phyloP scores from a whole-genome alignment of 2,888 invertebrate genomes.

The Prenolepis imparis region DNA sequence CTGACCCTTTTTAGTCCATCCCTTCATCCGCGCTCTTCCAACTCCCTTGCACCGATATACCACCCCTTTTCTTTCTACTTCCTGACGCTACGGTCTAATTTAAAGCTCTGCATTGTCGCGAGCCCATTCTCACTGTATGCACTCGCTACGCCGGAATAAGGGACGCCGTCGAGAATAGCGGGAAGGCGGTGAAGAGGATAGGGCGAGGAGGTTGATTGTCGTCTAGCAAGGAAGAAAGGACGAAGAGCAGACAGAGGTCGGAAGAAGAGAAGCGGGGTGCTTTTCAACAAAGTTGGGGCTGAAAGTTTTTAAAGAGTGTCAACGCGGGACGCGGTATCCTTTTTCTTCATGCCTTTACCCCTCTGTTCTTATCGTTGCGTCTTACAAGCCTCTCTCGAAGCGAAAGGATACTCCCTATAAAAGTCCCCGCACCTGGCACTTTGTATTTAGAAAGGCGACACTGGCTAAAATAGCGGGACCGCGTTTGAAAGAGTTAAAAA shows the following conservation, averaged over 20 bases:
- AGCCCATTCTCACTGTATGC: conserved; percentile 61
- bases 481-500: conserved; percentile 49
- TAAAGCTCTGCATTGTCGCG: conserved; percentile 78
- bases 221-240: conserved; percentile 54
- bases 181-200: not conserved
- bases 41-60: conserved; percentile 23
- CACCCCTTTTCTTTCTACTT: conserved; percentile 7
- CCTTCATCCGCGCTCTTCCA: not conserved
- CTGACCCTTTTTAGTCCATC: not conserved
- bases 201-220: conserved; percentile 48
- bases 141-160: conserved; percentile 68
- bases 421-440: conserved; percentile 66
- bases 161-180: conserved; percentile 46
- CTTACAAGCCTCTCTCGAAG: conserved; percentile 42
- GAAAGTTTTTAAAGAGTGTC: conserved; percentile 83
- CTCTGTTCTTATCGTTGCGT: conserved; percentile 52
- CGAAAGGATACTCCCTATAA: conserved; percentile 51
- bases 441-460: conserved; percentile 56
- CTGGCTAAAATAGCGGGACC: conserved; percentile 24
- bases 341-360: conserved; percentile 37
- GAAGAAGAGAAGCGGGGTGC: conserved; percentile 67
- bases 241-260: conserved; percentile 49
- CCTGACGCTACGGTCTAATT: conserved; percentile 73
- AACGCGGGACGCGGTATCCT: conserved; percentile 71
- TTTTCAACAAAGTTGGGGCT: conserved; percentile 79